These are phyloP conservation scores for Macropis europaea DNA, from an alignment of 2,888 invertebrate species.

Conservation along the genomic window DNA sequence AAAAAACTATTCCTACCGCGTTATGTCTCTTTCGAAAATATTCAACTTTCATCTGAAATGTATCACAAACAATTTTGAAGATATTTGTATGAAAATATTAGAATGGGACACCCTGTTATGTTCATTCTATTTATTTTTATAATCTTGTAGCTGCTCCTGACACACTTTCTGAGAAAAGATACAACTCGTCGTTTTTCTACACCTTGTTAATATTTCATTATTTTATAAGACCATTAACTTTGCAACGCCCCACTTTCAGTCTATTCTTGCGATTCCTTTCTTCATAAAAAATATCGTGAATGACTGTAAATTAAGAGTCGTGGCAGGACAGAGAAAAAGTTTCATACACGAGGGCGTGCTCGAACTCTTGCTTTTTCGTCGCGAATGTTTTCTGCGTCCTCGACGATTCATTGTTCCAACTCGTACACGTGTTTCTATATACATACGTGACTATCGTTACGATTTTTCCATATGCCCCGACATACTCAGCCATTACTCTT, in stretches of 20 bases:
- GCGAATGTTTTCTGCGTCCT: background rate
- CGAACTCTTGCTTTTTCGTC: background rate
- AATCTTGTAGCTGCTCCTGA: too few relatives aligned
- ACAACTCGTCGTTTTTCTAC: too few relatives aligned
- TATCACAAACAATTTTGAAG: too few relatives aligned
- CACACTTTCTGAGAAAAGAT: too few relatives aligned
- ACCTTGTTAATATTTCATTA: too few relatives aligned
- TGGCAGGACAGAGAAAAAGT: background rate
- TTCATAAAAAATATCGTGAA: slow-evolving; percentile 1
- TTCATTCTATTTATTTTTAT: too few relatives aligned
- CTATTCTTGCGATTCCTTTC: background rate
- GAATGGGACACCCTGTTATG: too few relatives aligned
- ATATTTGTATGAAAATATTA: too few relatives aligned
- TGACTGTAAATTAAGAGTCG: slow-evolving; percentile 20
- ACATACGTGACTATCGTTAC: slow-evolving; percentile 11
- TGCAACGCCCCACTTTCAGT: background rate
- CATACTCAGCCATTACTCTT: slow-evolving; percentile 9
- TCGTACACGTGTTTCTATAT: background rate
- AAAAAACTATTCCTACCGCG: too few relatives aligned
- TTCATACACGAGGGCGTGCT: slow-evolving; percentile 1
- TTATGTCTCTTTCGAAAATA: too few relatives aligned
- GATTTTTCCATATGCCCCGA: slow-evolving; percentile 21
- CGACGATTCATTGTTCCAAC: slow-evolving; percentile 22
- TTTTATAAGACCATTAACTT: background rate
- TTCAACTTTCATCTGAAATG: too few relatives aligned